phyloP scores from a whole-genome alignment of 2,888 invertebrate species.

The Tetragonula carbonaria region DNA sequence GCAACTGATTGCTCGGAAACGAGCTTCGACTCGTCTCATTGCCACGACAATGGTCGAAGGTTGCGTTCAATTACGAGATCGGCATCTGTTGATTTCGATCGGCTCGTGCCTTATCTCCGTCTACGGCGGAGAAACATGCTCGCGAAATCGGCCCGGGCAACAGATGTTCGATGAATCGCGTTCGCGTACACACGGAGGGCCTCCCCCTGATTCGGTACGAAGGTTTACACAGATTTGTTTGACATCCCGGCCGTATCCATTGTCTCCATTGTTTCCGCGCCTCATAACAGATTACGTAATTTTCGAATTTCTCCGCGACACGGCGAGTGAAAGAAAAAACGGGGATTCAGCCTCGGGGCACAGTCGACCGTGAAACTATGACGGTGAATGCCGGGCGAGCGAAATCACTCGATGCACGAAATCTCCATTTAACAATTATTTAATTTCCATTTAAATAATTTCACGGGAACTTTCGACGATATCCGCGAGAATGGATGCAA shows the following conservation, averaged over 20 bases:
- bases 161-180: conserved; percentile 77
- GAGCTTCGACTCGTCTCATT: background rate
- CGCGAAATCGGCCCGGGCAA: conserved; percentile 66
- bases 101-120: conserved; percentile 46
- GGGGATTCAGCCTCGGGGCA: conserved; percentile 4
- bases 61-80: conserved; percentile 41
- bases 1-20: background rate
- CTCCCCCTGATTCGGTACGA: conserved; percentile 39
- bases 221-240: conserved; percentile 77
- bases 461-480: conserved; percentile 23
- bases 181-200: conserved; percentile 16
- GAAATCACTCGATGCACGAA: conserved; percentile 37
- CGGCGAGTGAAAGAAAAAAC: conserved; percentile 1
- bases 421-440: conserved; percentile 33
- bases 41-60: background rate
- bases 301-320: conserved; percentile 71
- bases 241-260: conserved; percentile 74
- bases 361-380: conserved; percentile 52
- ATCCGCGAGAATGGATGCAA: conserved; percentile 27
- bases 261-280: conserved; percentile 75
- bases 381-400: conserved; percentile 30
- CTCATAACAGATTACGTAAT: conserved; percentile 76
- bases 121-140: conserved; percentile 26
- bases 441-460: background rate
- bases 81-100: conserved; percentile 58